Evolutionary conservation across 2,888 invertebrate species (phyloP).

Genomic region (Orthonevra nobilis): DNA sequence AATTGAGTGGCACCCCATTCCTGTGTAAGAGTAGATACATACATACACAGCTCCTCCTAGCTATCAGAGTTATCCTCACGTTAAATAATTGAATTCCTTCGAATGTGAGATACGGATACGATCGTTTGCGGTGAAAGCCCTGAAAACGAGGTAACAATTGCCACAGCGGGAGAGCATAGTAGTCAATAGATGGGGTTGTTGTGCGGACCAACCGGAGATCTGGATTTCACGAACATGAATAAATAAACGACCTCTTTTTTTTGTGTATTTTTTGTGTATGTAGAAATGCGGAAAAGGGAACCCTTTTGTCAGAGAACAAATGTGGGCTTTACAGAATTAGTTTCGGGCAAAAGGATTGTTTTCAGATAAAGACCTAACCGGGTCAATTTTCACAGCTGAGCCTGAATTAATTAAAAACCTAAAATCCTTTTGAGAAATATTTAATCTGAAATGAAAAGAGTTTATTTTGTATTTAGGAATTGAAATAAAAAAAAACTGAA

Average conservation of each 20-base stretch:
- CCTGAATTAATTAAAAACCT: background rate
- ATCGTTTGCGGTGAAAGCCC: background rate
- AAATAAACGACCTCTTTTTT: conserved; percentile 14
- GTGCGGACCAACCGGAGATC: background rate
- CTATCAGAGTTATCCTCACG: background rate
- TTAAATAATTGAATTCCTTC: conserved; percentile 46
- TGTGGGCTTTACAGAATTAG: background rate
- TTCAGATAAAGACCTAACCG: background rate
- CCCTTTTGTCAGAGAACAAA: background rate
- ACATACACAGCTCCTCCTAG: no score
- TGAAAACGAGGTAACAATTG: conserved; percentile 12
- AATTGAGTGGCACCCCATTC: conserved; percentile 16
- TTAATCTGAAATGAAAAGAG: no score
- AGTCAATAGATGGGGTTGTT: background rate
- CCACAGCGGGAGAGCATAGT: background rate
- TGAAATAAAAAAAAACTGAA: no score
- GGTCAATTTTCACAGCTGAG: background rate
- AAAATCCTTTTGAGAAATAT: background rate
- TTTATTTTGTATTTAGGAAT: no score
- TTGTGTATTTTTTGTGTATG: background rate
- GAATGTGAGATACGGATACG: conserved; percentile 11
- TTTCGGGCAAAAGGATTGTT: background rate
- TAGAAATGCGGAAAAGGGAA: no score
- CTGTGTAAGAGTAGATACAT: background rate
- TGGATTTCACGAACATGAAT: conserved; percentile 20